A percentile compares a stretch with the other conserved stretches of the same genome.
Conservation (phyloP, 2,888 invertebrate genomes). For the Conomelus anceps region DNA sequence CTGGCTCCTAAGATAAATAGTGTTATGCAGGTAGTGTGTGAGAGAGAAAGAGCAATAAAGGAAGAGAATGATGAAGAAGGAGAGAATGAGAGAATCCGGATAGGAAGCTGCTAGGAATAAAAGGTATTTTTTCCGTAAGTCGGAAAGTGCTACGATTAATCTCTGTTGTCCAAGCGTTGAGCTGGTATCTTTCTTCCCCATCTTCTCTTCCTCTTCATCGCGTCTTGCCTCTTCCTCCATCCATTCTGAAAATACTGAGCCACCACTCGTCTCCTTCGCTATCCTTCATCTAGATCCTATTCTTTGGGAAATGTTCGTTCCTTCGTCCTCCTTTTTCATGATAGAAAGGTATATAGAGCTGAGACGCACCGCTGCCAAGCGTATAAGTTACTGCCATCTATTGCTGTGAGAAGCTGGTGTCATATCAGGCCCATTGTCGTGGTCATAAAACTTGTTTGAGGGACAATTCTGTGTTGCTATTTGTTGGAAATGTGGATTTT, state of each 20-base stretch:
- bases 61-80: background rate
- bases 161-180: background rate
- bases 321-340: background rate
- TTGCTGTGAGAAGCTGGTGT: background rate
- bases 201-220: background rate
- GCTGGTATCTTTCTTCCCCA: background rate
- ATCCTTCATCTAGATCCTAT: background rate
- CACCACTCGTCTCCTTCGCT: background rate
- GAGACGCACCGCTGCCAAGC: background rate
- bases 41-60: background rate
- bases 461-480: too few species aligned
- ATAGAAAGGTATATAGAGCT: background rate
- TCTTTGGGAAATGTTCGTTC: background rate
- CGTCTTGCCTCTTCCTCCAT: background rate
- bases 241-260: background rate
- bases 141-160: slow-evolving; percentile 10
- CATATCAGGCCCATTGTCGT: background rate
- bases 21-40: background rate
- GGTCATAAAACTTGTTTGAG: background rate
- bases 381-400: background rate
- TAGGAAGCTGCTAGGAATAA: background rate
- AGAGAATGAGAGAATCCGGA: background rate
- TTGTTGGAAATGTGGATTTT: too few species aligned
- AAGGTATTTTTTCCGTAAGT: slow-evolving; percentile 5
- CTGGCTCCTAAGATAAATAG: background rate